These are phyloP conservation scores for Patella vulgata DNA, from an alignment of 1,140 invertebrate species.

Conservation along the genomic window DNA sequence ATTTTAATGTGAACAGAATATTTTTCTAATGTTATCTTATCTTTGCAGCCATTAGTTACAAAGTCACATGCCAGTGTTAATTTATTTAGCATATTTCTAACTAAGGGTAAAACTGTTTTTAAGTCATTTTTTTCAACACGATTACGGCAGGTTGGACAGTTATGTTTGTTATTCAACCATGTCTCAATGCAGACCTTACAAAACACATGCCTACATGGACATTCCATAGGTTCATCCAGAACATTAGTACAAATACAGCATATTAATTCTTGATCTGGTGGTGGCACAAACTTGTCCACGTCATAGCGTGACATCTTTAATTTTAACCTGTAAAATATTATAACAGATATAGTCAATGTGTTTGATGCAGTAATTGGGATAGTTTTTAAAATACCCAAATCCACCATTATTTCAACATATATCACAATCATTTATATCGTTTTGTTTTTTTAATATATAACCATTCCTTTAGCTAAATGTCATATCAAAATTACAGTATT, in stretches of 20 bases:
- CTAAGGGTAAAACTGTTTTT: constrained; percentile 52
- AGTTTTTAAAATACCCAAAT: too few species aligned
- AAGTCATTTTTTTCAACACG: constrained; percentile 31
- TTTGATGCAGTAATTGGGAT: too few species aligned
- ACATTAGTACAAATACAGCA: constrained; percentile 61
- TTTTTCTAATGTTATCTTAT: constrained; percentile 36
- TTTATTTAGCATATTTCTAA: constrained; percentile 58
- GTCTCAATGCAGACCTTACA: constrained; percentile 55
- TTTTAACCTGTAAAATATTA: background rate
- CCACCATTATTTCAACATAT: too few species aligned
- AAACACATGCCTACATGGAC: constrained; percentile 59
- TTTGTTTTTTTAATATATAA: too few species aligned
- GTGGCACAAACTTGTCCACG: constrained; percentile 50
- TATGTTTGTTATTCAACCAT: constrained; percentile 43
- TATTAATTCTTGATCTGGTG: constrained; percentile 54
- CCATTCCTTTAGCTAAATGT: too few species aligned
- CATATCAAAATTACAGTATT: too few species aligned
- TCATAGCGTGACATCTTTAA: constrained; percentile 55
- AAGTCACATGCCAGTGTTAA: constrained; percentile 45
- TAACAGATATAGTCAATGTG: too few species aligned
- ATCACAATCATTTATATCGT: too few species aligned
- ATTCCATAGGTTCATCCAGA: constrained; percentile 50
- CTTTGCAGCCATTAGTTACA: constrained; percentile 40
- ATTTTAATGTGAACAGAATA: constrained; percentile 33
- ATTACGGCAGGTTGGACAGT: constrained; percentile 55